A percentile compares a stretch with the other conserved stretches of the same genome.
Conservation (phyloP, 35 echinoderm and acorn worm genomes). For the Eucidaris tribuloides region DNA sequence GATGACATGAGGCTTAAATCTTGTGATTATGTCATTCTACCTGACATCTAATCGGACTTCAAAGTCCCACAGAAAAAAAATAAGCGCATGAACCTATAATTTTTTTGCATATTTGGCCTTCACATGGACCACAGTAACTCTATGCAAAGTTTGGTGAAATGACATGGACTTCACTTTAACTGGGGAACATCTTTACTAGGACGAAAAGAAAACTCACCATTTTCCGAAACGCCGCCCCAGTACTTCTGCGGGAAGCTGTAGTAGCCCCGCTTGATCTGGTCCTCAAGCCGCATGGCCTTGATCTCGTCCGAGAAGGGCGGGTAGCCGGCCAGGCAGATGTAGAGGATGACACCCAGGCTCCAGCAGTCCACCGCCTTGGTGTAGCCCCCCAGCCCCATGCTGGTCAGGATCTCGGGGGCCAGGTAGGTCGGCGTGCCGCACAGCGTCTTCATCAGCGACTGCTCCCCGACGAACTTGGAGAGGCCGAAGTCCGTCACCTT, state of each 20-base stretch:
- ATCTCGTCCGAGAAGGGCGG: constrained; percentile 96
- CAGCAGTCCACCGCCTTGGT: constrained; percentile 85
- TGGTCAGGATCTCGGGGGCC: constrained; percentile 84
- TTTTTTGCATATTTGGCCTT: no score
- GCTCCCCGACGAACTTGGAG: constrained; percentile 92
- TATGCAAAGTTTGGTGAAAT: no score
- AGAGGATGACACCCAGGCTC: constrained; percentile 93
- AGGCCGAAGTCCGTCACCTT: constrained; percentile 94
- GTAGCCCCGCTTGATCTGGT: constrained; percentile 87
- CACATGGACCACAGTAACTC: no score
- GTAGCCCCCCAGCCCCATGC: constrained; percentile 73
- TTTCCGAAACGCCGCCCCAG: constrained; percentile 63
- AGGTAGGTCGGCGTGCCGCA: constrained; percentile 94
- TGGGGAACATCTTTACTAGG: no score
- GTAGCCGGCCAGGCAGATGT: constrained; percentile 86
- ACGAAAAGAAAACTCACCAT: no score
- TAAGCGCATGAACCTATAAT: no score
- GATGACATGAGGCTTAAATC: no score
- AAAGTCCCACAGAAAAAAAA: no score
- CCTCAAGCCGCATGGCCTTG: constrained; percentile 67
- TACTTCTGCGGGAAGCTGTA: constrained; percentile 90
- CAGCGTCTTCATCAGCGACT: constrained; percentile 88
- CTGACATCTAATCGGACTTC: no score
- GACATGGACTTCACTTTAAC: no score
- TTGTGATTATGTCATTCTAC: no score